These are phyloP conservation scores for Tiliqua scincoides DNA, from an alignment of 2,113 vertebrate species.

Conservation along the genomic window DNA sequence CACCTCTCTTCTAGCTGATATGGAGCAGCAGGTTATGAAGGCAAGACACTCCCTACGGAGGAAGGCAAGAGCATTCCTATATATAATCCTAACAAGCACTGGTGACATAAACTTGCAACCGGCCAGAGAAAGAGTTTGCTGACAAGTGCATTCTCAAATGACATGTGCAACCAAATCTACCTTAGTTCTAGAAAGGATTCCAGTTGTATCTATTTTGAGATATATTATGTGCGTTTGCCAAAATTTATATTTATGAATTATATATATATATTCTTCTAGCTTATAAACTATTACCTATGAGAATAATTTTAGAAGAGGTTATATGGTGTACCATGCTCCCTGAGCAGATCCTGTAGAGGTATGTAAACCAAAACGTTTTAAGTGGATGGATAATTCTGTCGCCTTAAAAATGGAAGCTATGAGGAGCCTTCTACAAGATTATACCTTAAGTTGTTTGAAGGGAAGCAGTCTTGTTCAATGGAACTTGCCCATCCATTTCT, in stretches of 20 bases:
- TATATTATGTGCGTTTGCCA: not conserved
- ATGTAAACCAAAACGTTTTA: not conserved
- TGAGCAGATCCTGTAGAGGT: not conserved
- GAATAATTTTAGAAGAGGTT: constrained; percentile 2
- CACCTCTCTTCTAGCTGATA: constrained; percentile 13
- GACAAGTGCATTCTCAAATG: not conserved
- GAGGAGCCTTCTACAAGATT: not conserved
- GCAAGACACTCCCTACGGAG: not conserved
- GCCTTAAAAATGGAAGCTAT: not conserved
- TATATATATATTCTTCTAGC: not conserved
- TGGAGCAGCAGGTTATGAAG: constrained; percentile 11
- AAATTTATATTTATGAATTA: constrained; percentile 8
- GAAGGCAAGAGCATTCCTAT: too few relatives aligned
- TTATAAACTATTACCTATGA: not conserved
- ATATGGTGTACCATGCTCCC: not conserved
- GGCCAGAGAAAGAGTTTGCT: too few relatives aligned
- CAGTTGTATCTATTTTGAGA: constrained; percentile 1
- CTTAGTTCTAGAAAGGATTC: not conserved
- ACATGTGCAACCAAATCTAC: not conserved
- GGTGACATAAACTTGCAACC: not conserved
- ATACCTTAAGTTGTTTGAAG: too few relatives aligned
- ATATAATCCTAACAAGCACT: constrained; percentile 43
- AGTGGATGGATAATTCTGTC: not conserved
- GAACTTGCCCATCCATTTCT: too few relatives aligned
- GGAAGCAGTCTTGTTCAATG: too few relatives aligned